Evolutionary conservation across 2,113 vertebrate genomes (phyloP).

Genomic region (Trematomus loennbergii): DNA sequence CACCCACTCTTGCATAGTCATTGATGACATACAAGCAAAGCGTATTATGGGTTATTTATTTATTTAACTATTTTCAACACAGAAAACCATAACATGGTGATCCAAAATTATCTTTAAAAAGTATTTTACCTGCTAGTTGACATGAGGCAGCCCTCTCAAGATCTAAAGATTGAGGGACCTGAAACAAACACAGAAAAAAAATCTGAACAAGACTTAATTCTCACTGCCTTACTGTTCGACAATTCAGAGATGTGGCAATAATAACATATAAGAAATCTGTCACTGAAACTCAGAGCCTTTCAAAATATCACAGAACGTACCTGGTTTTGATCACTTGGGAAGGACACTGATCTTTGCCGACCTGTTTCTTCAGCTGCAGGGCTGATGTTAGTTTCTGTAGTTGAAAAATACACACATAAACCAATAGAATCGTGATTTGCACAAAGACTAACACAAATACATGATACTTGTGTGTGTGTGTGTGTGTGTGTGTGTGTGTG

Average conservation of each 20-base stretch:
- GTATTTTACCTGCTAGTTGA: slow-evolving; percentile 10
- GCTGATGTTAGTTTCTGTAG: neutral
- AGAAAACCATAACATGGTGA: neutral
- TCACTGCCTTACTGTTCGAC: neutral
- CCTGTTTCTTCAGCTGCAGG: slow-evolving; percentile 12
- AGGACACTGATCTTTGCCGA: neutral
- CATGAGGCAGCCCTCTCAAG: neutral
- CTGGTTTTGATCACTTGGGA: neutral
- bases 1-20: too few relatives aligned
- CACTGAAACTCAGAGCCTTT: neutral
- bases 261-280: neutral
- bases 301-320: slow-evolving; percentile 17
- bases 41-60: neutral
- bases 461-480: neutral
- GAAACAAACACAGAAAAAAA: neutral
- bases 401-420: slow-evolving; percentile 1
- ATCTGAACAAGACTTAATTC: neutral
- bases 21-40: too few relatives aligned
- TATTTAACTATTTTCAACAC: neutral
- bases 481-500: neutral
- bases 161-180: neutral
- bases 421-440: neutral
- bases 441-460: neutral
- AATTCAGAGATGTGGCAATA: neutral
- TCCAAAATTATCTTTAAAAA: neutral